Evolutionary conservation across 2,888 invertebrate species (phyloP).

Genomic region (Boloria euphrosyne): DNA sequence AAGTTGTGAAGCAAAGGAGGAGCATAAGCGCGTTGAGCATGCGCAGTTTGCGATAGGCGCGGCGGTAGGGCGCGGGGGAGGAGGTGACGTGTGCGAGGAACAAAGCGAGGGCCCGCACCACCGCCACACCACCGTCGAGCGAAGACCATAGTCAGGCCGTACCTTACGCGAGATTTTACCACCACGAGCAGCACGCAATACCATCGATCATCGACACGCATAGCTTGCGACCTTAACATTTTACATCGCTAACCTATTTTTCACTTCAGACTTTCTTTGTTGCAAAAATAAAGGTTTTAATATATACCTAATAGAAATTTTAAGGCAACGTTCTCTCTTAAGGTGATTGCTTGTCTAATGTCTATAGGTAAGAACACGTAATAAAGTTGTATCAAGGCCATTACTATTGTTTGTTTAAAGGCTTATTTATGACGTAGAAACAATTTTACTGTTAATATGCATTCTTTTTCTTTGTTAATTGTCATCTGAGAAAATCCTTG

Average conservation of each 20-base stretch:
- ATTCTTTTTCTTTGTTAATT: no score
- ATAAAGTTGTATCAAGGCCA: no score
- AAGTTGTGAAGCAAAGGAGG: constrained; percentile 67
- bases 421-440: no score
- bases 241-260: constrained; percentile 59
- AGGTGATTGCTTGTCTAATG: no score
- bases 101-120: constrained; percentile 65
- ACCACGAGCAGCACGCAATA: constrained; percentile 61
- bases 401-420: no score
- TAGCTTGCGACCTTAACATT: constrained; percentile 50
- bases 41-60: constrained; percentile 70
- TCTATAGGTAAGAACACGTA: no score
- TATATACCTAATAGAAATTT: no score
- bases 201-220: constrained; percentile 73
- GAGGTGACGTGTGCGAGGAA: constrained; percentile 56
- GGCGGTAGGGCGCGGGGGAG: constrained; percentile 59
- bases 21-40: constrained; percentile 67
- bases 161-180: constrained; percentile 56
- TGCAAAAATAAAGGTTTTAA: no score
- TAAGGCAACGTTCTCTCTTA: no score
- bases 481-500: no score
- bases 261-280: constrained; percentile 50
- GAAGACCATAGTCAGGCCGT: constrained; percentile 52
- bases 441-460: no score
- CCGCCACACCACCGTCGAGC: constrained; percentile 55